These are phyloP conservation scores for Drosophila arawakana DNA, from an alignment of 1,140 invertebrate genomes.

Conservation along the genomic window DNA sequence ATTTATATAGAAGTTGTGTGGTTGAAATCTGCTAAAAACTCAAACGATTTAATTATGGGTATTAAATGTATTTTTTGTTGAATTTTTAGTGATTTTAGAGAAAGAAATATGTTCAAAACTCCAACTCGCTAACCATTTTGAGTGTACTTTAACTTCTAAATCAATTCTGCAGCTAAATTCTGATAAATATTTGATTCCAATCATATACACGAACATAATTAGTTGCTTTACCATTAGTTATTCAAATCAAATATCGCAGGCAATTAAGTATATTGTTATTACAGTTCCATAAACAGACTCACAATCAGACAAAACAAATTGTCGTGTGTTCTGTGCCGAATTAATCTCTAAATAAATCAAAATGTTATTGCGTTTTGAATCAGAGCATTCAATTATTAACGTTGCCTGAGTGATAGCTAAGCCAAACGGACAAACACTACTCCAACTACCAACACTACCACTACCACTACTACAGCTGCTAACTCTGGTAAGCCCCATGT, in stretches of 20 bases:
- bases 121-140: too few relatives aligned
- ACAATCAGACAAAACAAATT: constrained; percentile 23
- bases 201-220: neutral
- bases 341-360: constrained; percentile 69
- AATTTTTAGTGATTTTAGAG: too few relatives aligned
- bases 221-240: constrained; percentile 2
- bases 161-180: too few relatives aligned
- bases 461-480: neutral
- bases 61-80: too few relatives aligned
- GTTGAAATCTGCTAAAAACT: too few relatives aligned
- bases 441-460: neutral
- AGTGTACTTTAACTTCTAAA: too few relatives aligned
- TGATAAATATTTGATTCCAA: too few relatives aligned
- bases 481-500: constrained; percentile 51
- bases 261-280: constrained; percentile 25
- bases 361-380: constrained; percentile 68
- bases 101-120: too few relatives aligned
- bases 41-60: too few relatives aligned
- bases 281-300: neutral
- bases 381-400: constrained; percentile 68
- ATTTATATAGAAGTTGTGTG: too few relatives aligned
- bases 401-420: constrained; percentile 28
- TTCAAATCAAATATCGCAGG: neutral
- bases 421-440: neutral
- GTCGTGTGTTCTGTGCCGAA: constrained; percentile 17